These are phyloP conservation scores for Struthio camelus DNA, from an alignment of 2,113 vertebrate species.

Conservation along the genomic window DNA sequence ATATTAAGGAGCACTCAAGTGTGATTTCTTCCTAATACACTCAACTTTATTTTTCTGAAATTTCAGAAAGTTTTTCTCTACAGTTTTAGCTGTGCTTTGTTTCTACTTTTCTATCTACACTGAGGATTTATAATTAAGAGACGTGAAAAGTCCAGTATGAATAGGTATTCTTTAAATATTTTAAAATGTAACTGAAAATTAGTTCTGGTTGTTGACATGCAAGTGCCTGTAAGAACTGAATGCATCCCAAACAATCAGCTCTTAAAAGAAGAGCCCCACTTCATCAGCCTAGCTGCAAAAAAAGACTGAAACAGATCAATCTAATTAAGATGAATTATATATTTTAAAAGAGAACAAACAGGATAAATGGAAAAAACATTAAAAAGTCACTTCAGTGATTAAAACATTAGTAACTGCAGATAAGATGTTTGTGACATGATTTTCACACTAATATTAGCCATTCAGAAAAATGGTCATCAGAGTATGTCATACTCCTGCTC, in stretches of 20 bases:
- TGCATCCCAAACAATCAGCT: not conserved
- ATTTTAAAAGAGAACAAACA: not conserved
- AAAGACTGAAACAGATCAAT: not conserved
- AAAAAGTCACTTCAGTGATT: not conserved
- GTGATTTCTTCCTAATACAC: not conserved
- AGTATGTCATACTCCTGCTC: not conserved
- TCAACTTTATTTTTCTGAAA: not conserved
- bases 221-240: not conserved
- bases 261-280: not conserved
- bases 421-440: not conserved
- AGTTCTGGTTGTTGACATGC: not conserved
- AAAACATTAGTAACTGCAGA: not conserved
- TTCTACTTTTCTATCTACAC: not conserved
- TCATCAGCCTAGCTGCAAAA: not conserved
- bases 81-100: not conserved
- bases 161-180: not conserved
- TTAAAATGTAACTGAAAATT: not conserved
- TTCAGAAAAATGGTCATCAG: not conserved
- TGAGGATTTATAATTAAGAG: not conserved
- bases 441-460: not conserved
- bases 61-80: not conserved
- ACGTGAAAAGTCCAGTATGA: not conserved
- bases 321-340: not conserved
- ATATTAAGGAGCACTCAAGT: not conserved
- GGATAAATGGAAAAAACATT: not conserved